These are phyloP conservation scores for Zeuzera pyrina DNA, from an alignment of 2,888 invertebrate species.

Conservation along the genomic window DNA sequence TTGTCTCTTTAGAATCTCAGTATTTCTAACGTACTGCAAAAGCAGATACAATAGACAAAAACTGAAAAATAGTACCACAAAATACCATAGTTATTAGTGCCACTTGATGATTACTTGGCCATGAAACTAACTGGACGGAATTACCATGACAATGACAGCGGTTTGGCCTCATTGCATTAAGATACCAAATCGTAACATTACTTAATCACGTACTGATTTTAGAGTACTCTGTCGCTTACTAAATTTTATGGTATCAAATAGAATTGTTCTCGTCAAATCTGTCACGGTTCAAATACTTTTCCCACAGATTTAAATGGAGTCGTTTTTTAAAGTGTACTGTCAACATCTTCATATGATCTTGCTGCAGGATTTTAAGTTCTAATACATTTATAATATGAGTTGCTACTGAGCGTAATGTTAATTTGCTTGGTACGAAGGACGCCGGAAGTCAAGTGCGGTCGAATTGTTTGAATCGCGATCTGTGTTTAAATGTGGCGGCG, in stretches of 20 bases:
- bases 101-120: slow-evolving; percentile 10
- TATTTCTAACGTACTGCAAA: no score
- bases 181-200: slow-evolving; percentile 4
- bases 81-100: no score
- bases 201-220: not conserved
- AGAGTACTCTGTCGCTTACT: slow-evolving; percentile 1
- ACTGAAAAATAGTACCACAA: no score
- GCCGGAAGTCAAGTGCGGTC: slow-evolving; percentile 51
- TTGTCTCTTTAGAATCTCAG: no score
- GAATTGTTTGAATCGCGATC: slow-evolving; percentile 57
- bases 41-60: no score
- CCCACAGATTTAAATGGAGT: slow-evolving; percentile 37
- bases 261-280: not conserved
- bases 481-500: slow-evolving; percentile 48
- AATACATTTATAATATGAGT: not conserved
- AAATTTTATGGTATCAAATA: not conserved
- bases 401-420: slow-evolving; percentile 4
- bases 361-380: not conserved
- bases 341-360: slow-evolving; percentile 14
- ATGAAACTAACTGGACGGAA: slow-evolving; percentile 17
- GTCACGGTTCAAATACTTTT: slow-evolving; percentile 36
- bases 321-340: slow-evolving; percentile 18
- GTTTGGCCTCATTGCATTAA: slow-evolving; percentile 10
- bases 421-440: slow-evolving; percentile 28
- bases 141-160: slow-evolving; percentile 21